Base-by-base conservation (phyloP, 2,113 vertebrate genomes). In the Oxyruncus cristatus region DNA sequence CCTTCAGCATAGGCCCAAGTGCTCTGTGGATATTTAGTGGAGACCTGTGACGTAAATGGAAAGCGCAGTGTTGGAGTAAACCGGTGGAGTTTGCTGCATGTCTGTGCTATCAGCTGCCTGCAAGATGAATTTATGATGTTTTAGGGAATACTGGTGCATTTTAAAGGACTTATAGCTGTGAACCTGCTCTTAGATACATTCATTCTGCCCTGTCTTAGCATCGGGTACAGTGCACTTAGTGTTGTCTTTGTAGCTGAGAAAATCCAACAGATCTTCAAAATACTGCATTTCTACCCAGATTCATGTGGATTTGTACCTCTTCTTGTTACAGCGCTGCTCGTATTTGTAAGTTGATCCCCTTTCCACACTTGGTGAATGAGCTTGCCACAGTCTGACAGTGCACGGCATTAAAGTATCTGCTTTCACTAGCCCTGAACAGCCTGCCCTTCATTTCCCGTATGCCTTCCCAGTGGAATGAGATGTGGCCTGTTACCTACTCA, bases 351-450 rank as follows among this genome's bases (percentile, higher is more conserved):
- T 0, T 30, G 39, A 65, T 91, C 47, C 20, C 4, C 5, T 68
- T 74, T 75, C 33, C 0, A 0, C 59, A 26, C 17, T 27, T 9
- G 37, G 46, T 85, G 63, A 89, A 85, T 44, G 65, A 76, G 37
- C 0, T 1, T 63, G 71, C 35, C 35, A 6, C 58, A 20, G 73
- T 12, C 17, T 47, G 90, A 32, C 39, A 33, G 26, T 12, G 50
- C 52, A 4, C 0, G 4, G 52, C 16, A 1, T 0, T 3, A 2
- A 63, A 21, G 47, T 74, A 11, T 61, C 37, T 87, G 50, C 68
- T 89, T 78, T 86, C 85, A 41, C 24, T 5, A 12, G 55, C 63
- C 56, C 73, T 85, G 49, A 68, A 50, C 30, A 63, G 44, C 30
- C 33, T 84, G 73, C 65, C 42, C 35, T 75, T 61, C 46, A 0